Evolutionary conservation across 2,797 vertebrate genomes (phyloP).

Genomic region (Champsocephalus esox): DNA sequence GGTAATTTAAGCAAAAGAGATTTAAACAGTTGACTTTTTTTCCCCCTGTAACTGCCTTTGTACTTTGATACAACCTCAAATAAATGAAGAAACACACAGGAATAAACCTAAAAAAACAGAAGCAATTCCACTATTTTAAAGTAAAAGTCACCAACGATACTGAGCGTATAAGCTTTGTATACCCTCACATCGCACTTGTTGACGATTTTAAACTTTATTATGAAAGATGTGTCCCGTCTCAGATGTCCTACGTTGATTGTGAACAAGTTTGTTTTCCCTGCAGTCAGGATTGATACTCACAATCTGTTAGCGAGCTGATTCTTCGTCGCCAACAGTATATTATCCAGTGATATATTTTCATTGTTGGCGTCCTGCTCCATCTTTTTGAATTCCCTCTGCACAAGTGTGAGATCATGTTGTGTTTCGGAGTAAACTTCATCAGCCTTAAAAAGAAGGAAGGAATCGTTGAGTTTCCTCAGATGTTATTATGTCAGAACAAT

Average conservation of each 20-base stretch:
- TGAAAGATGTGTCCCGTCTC: constrained; percentile 1
- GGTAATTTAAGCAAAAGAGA: neutral
- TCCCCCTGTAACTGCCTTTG: neutral
- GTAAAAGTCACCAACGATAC: neutral
- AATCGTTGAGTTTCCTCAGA: neutral
- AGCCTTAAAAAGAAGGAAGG: constrained; percentile 46
- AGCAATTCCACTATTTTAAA: neutral
- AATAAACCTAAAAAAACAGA: neutral
- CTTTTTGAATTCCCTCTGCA: constrained; percentile 47
- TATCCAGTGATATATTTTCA: constrained; percentile 45
- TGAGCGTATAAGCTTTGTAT: neutral
- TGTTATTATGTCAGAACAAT: neutral
- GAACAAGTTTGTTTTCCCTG: constrained; percentile 9
- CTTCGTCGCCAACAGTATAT: constrained; percentile 20
- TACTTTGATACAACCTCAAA: neutral
- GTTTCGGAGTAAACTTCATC: constrained; percentile 34
- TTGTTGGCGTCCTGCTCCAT: constrained; percentile 40
- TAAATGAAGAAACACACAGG: neutral
- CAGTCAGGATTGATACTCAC: constrained; percentile 56
- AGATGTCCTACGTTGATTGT: neutral
- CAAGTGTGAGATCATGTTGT: constrained; percentile 26
- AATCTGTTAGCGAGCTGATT: constrained; percentile 40
- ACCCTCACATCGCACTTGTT: neutral
- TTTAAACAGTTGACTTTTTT: neutral
- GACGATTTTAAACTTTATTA: neutral